Evolutionary conservation across 2,113 vertebrate species (phyloP).

Genomic region (Leucosticte australis): DNA sequence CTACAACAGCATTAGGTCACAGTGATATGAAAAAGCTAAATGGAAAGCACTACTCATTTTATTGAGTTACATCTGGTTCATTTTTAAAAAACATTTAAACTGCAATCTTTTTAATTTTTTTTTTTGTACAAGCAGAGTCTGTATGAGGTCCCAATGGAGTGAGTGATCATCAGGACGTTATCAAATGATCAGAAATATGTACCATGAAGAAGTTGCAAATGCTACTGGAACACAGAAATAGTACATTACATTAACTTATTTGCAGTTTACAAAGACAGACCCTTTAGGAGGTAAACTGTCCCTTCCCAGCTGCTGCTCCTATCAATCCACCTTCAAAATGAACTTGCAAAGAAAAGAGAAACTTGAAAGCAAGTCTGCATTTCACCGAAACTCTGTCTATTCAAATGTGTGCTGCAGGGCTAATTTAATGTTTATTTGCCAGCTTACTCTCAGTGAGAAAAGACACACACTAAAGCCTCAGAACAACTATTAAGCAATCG

Average conservation of each 20-base stretch:
- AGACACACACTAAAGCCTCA: background rate
- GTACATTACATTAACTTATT: background rate
- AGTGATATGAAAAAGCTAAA: background rate
- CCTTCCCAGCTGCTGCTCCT: background rate
- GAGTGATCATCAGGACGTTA: background rate
- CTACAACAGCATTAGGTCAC: background rate
- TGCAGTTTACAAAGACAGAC: background rate
- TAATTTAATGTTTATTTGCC: background rate
- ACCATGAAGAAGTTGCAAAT: background rate
- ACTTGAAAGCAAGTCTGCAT: background rate
- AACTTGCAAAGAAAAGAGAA: background rate
- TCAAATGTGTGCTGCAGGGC: background rate
- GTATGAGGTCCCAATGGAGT: background rate
- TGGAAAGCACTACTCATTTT: background rate
- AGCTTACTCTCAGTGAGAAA: background rate
- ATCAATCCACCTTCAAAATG: background rate
- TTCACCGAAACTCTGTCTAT: background rate
- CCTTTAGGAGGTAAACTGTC: background rate
- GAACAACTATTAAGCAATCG: background rate
- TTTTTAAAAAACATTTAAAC: background rate
- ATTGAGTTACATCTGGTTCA: background rate
- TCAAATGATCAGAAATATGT: background rate
- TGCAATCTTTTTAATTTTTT: background rate
- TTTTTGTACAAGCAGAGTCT: background rate
- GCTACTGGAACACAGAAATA: background rate